phyloP scores from a whole-genome alignment of 2,113 vertebrate species.

The Brachirus orientalis region DNA sequence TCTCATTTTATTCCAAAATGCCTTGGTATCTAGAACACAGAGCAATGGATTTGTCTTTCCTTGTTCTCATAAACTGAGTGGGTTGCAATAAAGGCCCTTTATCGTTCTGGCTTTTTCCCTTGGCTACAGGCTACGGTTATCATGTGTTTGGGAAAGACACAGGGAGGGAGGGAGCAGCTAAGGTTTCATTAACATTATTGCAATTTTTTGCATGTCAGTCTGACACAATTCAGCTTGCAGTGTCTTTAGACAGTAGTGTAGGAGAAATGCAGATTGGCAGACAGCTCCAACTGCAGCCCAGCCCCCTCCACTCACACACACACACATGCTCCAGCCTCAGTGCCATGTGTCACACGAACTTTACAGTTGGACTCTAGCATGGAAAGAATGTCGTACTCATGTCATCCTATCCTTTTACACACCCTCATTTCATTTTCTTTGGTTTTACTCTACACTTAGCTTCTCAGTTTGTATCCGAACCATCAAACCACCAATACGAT shows the following conservation, averaged over 20 bases:
- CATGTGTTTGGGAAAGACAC: not conserved
- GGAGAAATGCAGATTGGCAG: not conserved
- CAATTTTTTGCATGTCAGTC: not conserved
- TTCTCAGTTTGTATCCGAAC: not conserved
- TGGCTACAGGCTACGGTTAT: conserved; percentile 3
- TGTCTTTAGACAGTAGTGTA: not conserved
- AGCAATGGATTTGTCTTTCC: conserved; percentile 14
- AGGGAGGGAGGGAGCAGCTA: not conserved
- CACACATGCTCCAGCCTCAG: conserved; percentile 4
- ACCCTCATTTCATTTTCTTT: conserved; percentile 7
- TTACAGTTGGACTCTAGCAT: conserved; percentile 41
- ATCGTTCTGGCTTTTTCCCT: conserved; percentile 1
- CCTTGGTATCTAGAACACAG: not conserved
- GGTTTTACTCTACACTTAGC: not conserved
- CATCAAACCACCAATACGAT: not conserved
- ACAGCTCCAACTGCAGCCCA: conserved; percentile 9
- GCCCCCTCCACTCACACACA: not conserved
- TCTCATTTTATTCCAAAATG: conserved; percentile 8
- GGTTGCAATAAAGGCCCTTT: conserved; percentile 39
- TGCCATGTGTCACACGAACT: conserved; percentile 6
- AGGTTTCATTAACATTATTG: not conserved
- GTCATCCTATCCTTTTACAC: not conserved
- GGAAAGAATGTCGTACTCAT: conserved; percentile 41
- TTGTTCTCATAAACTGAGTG: conserved; percentile 1
- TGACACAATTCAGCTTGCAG: not conserved